These are phyloP conservation scores for Eurois occulta DNA, from an alignment of 2,888 invertebrate genomes.

Conservation along the genomic window DNA sequence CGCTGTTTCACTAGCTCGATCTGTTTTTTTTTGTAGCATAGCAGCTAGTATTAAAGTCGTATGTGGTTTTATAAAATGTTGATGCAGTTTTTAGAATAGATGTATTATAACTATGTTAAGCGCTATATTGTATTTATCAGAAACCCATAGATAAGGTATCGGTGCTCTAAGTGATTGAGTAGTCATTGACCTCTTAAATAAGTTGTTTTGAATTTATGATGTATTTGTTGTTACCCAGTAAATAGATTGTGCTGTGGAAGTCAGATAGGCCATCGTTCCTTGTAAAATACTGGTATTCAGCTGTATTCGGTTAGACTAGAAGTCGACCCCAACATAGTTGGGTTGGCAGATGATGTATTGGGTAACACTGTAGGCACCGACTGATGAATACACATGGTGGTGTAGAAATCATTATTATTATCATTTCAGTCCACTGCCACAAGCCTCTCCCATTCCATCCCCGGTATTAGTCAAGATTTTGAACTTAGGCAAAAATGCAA, in stretches of 20 bases:
- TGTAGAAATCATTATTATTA: not conserved
- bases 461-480: not conserved
- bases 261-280: not conserved
- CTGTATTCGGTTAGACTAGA: not conserved
- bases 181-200: not conserved
- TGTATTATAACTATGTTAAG: not conserved
- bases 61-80: conserved; percentile 5
- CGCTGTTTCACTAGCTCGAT: conserved; percentile 26
- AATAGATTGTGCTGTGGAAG: not conserved
- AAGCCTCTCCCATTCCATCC: not conserved
- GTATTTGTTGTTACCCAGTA: not conserved
- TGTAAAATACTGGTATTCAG: not conserved
- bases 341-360: not conserved
- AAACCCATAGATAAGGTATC: not conserved
- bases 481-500: not conserved
- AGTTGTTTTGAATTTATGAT: not conserved
- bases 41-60: not conserved
- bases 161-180: not conserved
- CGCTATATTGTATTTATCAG: not conserved
- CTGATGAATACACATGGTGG: not conserved
- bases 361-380: not conserved
- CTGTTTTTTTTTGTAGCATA: conserved; percentile 35
- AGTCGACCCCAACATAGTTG: not conserved
- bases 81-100: not conserved
- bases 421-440: too few relatives aligned